phyloP scores from a whole-genome alignment of 2,113 vertebrate species.

The Mormyrus iriodes region DNA sequence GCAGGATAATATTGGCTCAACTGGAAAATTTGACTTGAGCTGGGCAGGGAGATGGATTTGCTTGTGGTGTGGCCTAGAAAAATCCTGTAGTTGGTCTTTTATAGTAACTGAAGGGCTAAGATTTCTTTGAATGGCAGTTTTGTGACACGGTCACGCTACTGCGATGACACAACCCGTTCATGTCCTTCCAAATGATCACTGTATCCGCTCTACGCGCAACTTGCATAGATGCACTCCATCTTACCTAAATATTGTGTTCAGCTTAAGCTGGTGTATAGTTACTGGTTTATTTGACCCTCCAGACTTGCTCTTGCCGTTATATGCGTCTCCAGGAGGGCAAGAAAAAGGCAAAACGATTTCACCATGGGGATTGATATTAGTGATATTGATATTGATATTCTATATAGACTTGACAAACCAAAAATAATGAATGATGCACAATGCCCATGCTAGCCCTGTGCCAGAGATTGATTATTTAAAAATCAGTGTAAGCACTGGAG shows the following conservation, averaged over 20 bases:
- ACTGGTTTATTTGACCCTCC: background rate
- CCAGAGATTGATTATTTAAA: background rate
- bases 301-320: background rate
- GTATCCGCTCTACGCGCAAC: background rate
- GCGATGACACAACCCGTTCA: background rate
- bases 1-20: background rate
- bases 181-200: background rate
- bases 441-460: background rate
- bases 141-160: background rate
- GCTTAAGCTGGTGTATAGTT: background rate
- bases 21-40: background rate
- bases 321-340: background rate
- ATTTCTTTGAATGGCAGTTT: background rate
- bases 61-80: background rate
- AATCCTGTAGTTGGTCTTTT: background rate
- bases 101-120: background rate
- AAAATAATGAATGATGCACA: background rate
- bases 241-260: background rate
- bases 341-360: background rate
- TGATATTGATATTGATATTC: background rate
- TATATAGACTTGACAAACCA: background rate
- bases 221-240: background rate
- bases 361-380: background rate
- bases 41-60: background rate
- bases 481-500: background rate